Conservation (phyloP, 2,797 vertebrate species). For the Rhyacichthys aspro region DNA sequence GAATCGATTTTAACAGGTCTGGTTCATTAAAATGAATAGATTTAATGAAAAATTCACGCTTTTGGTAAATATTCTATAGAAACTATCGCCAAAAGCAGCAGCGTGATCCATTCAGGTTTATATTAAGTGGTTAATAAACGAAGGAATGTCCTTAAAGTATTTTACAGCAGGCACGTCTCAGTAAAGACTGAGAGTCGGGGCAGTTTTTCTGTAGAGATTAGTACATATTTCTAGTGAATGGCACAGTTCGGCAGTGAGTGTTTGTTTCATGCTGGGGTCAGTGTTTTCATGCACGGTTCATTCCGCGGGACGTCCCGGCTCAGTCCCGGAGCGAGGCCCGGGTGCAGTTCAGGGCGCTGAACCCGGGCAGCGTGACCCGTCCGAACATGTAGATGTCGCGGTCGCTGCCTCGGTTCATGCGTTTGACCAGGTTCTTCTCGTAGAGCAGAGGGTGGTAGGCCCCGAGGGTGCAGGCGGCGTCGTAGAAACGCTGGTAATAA, state of each 20-base stretch:
- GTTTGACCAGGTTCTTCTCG: conserved; percentile 85
- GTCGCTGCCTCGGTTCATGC: conserved; percentile 80
- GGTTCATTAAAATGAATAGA: too few species aligned
- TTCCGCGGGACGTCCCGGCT: conserved; percentile 21
- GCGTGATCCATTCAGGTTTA: neutral
- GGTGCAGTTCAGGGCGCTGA: conserved; percentile 74
- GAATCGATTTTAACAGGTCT: too few species aligned
- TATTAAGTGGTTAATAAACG: neutral
- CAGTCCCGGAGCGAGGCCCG: neutral
- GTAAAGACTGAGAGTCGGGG: conserved; percentile 4
- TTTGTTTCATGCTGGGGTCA: conserved; percentile 33
- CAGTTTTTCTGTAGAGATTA: neutral
- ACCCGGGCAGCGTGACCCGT: conserved; percentile 79
- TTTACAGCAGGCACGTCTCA: conserved; percentile 31
- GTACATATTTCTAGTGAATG: conserved; percentile 11
- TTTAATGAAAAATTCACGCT: too few species aligned
- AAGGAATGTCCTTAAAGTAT: conserved; percentile 1
- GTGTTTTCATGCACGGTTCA: conserved; percentile 37
- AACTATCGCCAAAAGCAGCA: too few species aligned
- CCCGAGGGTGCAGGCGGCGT: conserved; percentile 83
- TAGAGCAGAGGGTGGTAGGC: conserved; percentile 86
- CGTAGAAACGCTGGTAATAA: conserved; percentile 82
- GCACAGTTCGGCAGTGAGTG: conserved; percentile 27
- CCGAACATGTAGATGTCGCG: conserved; percentile 76
- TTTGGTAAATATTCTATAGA: too few species aligned